Percentiles rank a stretch among this genome's conserved stretches.
Evolutionary conservation across 1,140 invertebrate genomes (phyloP).

Genomic region (Amphibalanus amphitrite): DNA sequence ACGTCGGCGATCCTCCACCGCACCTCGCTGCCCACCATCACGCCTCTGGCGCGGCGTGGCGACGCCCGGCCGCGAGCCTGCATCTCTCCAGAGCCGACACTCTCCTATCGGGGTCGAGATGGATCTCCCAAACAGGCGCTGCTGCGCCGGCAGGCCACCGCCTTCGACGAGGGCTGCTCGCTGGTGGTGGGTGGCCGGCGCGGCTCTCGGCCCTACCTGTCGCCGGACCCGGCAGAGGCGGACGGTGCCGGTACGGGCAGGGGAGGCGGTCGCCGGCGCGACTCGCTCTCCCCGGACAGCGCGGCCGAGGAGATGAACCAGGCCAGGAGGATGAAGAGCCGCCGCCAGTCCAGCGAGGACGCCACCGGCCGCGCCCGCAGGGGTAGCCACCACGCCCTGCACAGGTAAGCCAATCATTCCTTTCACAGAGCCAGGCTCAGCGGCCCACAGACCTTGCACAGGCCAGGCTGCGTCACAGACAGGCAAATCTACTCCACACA

Average conservation of each 20-base stretch:
- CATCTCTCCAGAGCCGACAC: background rate
- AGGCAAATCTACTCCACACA: too few relatives aligned
- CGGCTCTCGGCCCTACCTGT: slow-evolving; percentile 59
- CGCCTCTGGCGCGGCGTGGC: background rate
- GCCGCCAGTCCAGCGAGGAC: background rate
- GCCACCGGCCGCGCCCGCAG: too few relatives aligned
- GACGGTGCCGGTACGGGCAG: slow-evolving; percentile 11
- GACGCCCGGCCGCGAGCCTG: background rate
- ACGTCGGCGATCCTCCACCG: background rate
- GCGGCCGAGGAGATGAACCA: slow-evolving; percentile 33
- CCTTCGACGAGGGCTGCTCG: slow-evolving; percentile 51
- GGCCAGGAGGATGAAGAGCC: background rate
- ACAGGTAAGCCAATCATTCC: background rate
- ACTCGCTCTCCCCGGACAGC: slow-evolving; percentile 72
- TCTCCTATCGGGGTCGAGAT: slow-evolving; percentile 26
- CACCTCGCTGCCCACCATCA: background rate
- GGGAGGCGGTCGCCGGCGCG: slow-evolving; percentile 33
- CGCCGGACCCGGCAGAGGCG: slow-evolving; percentile 48
- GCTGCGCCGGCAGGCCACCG: slow-evolving; percentile 63
- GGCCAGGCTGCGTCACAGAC: too few relatives aligned
- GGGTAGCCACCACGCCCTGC: background rate
- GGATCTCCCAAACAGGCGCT: slow-evolving; percentile 43
- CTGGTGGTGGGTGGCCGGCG: slow-evolving; percentile 33
- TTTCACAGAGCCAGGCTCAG: too few relatives aligned
- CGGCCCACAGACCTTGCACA: too few relatives aligned